These are phyloP conservation scores for Brachyopa scutellaris DNA, from an alignment of 2,888 invertebrate species.

Conservation along the genomic window DNA sequence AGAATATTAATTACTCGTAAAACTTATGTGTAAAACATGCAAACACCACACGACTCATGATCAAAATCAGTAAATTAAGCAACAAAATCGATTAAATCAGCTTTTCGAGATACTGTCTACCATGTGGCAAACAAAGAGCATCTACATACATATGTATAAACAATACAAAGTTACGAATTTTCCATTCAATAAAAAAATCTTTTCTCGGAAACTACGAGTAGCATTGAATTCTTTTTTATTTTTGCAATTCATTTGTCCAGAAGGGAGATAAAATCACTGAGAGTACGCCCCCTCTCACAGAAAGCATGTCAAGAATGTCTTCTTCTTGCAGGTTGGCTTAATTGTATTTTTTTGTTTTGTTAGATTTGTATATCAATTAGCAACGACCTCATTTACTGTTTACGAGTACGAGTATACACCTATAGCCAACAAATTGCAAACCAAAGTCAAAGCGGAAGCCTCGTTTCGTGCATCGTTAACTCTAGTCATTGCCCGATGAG, in stretches of 20 bases:
- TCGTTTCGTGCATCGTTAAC: slow-evolving; percentile 66
- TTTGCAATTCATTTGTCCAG: not conserved
- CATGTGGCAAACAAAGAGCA: too few species aligned
- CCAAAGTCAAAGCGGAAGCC: slow-evolving; percentile 52
- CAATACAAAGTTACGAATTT: too few species aligned
- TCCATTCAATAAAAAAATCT: too few species aligned
- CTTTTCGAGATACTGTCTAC: too few species aligned
- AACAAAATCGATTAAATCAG: too few species aligned
- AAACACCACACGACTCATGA: too few species aligned
- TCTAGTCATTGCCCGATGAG: slow-evolving; percentile 58
- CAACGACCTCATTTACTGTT: slow-evolving; percentile 47
- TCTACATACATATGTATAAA: too few species aligned
- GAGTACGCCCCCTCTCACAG: slow-evolving; percentile 36
- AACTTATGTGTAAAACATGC: too few species aligned
- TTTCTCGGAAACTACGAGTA: not conserved
- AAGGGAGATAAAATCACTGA: slow-evolving; percentile 12
- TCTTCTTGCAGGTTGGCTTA: slow-evolving; percentile 5
- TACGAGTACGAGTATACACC: too few species aligned
- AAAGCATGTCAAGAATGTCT: slow-evolving; percentile 61
- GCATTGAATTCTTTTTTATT: slow-evolving; percentile 1
- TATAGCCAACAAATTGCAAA: not conserved
- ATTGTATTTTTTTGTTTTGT: slow-evolving; percentile 1
- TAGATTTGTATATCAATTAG: not conserved
- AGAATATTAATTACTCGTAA: too few species aligned
- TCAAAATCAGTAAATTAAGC: too few species aligned